A percentile compares a stretch with the other conserved stretches of the same genome.
Evolutionary conservation across 1,140 invertebrate species (phyloP).

Genomic region (Platyura marginata): DNA sequence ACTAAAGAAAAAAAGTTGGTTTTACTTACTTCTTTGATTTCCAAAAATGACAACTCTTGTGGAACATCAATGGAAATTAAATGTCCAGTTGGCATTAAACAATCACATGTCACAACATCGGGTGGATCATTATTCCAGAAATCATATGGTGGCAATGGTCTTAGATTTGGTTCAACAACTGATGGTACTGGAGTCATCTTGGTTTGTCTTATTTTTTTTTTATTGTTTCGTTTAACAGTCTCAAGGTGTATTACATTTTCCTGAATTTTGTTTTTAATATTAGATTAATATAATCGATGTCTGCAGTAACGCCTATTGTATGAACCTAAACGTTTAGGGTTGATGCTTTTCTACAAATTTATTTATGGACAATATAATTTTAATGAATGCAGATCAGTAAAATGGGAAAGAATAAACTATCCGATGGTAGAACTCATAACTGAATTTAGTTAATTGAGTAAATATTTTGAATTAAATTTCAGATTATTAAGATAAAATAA

Average conservation of each 20-base stretch:
- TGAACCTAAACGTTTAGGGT: neutral
- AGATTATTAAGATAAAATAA: neutral
- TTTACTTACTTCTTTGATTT: neutral
- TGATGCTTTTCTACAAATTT: neutral
- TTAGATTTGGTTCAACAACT: neutral
- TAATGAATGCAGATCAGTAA: neutral
- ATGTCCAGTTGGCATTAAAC: neutral
- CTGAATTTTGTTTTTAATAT: neutral
- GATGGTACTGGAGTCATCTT: neutral
- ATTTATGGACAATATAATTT: neutral
- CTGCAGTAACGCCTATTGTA: neutral
- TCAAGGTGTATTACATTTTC: neutral
- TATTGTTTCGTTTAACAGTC: neutral
- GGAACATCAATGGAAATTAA: neutral
- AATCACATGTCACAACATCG: neutral
- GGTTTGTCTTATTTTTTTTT: neutral
- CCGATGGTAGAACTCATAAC: neutral
- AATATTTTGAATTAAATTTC: neutral
- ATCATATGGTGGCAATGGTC: neutral
- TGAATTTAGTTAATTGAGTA: neutral
- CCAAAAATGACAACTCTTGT: neutral
- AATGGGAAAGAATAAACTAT: neutral
- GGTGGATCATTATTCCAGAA: neutral
- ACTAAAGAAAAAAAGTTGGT: neutral
- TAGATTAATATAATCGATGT: too few species aligned